Base-by-base conservation (phyloP, 2,797 vertebrate genomes). In the Diceros bicornis region DNA sequence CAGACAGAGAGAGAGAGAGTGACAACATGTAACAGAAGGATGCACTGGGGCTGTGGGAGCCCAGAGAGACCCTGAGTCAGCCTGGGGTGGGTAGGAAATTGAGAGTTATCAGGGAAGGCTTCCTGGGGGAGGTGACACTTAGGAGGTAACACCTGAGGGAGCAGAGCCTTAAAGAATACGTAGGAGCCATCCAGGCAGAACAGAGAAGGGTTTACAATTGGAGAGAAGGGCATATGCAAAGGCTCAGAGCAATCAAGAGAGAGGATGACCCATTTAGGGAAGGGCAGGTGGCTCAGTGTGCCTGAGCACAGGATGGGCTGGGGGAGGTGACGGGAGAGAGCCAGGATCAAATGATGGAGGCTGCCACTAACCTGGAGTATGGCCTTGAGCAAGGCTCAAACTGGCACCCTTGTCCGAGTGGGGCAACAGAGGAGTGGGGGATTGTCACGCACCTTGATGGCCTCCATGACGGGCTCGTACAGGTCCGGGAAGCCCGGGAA, bases 401-500 rank as follows among this genome's bases (percentile, higher is more conserved):
- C 44, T 2, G 8, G 47, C 25, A 27, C 57, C 68, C 37, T 1
- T 55, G 52, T 68, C 59, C 50, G 44, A 87, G 57, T 1, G 7
- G 9, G 50, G 17, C 2, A 0, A 2, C 6, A 44, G 13, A 11
- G 34, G 29, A 75, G 61, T 6, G 6, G 16, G 18, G 77, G n/a
- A 44, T 0, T 0, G 61, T 52, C 8, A 59, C 98, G 98, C 97
- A 99, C 99, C 98, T 99, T 99, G 89, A 99, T 81, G 0, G 98
- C 98, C 90, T 99, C 99, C 90, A 99, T 98, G 79, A 99, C 97
- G 4, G 99, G 99, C 87, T 99, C 99, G 0, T 99, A 99, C 52
- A 99, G 99, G 57, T 99, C 99, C 21, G 99, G 99, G 91, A 99
- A 99, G 89, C 99, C 99, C 0, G 99, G 99, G 95, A 99, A 99